phyloP scores from a whole-genome alignment of 2,113 vertebrate genomes.

The Esox niger region DNA sequence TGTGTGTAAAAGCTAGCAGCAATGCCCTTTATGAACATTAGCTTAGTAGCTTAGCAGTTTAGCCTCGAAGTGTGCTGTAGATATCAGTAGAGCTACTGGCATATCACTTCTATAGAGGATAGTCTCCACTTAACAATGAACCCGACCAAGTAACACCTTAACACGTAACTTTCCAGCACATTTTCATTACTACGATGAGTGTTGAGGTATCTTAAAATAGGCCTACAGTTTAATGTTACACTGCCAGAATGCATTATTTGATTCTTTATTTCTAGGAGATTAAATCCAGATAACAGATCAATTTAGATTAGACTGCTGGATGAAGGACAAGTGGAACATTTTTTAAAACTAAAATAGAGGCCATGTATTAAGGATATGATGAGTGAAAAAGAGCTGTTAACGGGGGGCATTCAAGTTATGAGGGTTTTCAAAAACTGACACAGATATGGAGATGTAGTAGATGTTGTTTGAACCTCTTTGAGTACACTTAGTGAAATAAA shows the following conservation, averaged over 20 bases:
- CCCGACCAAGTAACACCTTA: conserved; percentile 29
- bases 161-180: conserved; percentile 33
- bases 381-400: background rate
- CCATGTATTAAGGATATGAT: background rate
- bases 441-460: too few species aligned
- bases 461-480: background rate
- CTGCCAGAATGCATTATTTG: background rate
- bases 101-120: conserved; percentile 37
- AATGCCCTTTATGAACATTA: conserved; percentile 3
- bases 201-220: conserved; percentile 44
- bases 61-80: conserved; percentile 25
- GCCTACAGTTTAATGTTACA: conserved; percentile 3
- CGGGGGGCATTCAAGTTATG: background rate
- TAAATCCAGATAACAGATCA: background rate
- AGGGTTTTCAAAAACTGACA: background rate
- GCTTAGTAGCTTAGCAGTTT: background rate
- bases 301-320: conserved; percentile 1
- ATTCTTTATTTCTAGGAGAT: background rate
- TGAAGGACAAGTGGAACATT: background rate
- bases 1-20: conserved; percentile 13
- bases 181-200: conserved; percentile 40
- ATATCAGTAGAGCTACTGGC: conserved; percentile 33
- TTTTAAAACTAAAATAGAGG: background rate
- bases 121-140: conserved; percentile 38
- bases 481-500: background rate